Evolutionary conservation across 2,113 vertebrate species (phyloP).

Genomic region (Cichladusa arquata): DNA sequence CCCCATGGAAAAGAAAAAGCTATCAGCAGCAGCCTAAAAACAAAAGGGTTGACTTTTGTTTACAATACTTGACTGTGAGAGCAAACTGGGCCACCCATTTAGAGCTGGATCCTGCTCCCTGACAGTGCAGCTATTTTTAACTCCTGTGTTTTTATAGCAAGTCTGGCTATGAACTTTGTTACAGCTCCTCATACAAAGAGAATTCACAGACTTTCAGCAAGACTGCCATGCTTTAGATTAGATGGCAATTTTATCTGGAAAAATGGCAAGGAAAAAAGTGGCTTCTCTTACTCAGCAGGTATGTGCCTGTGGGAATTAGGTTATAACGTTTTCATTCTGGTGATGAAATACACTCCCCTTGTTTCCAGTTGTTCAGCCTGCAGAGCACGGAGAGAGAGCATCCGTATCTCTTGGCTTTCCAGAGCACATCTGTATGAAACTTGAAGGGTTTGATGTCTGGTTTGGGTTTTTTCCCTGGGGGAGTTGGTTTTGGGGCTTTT

Average conservation of each 20-base stretch:
- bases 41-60: slow-evolving; percentile 20
- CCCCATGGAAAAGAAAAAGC: not conserved
- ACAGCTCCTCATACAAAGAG: not conserved
- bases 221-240: not conserved
- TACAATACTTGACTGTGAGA: not conserved
- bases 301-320: not conserved
- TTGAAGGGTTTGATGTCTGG: not conserved
- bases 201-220: not conserved
- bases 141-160: not conserved
- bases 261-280: not conserved
- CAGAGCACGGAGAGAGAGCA: not conserved
- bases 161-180: slow-evolving; percentile 1
- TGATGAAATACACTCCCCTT: not conserved
- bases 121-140: slow-evolving; percentile 34
- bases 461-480: not conserved
- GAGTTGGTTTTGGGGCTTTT: fast-evolving
- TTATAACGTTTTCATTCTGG: not conserved
- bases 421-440: not conserved
- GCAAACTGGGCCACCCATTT: slow-evolving; percentile 57
- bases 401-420: not conserved
- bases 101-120: not conserved
- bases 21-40: not conserved
- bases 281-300: not conserved
- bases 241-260: not conserved
- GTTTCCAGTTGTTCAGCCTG: not conserved